Conservation (phyloP, 2,797 vertebrate species). For the Botia almorhae region DNA sequence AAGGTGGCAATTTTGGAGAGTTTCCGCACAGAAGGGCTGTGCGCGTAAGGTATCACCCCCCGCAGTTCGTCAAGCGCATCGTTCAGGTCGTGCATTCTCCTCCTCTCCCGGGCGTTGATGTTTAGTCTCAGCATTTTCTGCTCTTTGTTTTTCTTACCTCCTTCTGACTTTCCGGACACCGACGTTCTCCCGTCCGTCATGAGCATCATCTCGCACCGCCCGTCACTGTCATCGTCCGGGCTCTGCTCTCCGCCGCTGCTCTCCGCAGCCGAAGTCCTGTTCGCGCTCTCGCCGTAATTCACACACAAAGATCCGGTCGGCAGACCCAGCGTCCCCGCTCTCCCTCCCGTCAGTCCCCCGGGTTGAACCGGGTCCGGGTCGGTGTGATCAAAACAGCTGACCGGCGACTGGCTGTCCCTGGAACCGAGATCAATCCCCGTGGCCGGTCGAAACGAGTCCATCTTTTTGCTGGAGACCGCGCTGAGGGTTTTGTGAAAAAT, state of each 20-base stretch:
- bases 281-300: constrained; percentile 86
- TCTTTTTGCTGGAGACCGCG: constrained; percentile 88
- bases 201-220: constrained; percentile 89
- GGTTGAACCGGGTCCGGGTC: constrained; percentile 86
- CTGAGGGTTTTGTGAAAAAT: constrained; percentile 94
- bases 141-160: constrained; percentile 91
- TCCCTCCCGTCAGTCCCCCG: constrained; percentile 81
- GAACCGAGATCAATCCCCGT: constrained; percentile 83
- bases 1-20: constrained; percentile 91
- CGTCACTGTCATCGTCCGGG: constrained; percentile 96
- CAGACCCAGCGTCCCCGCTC: constrained; percentile 78
- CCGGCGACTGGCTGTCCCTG: constrained; percentile 86
- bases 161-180: constrained; percentile 75
- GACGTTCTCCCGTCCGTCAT: constrained; percentile 73
- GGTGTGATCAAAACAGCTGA: constrained; percentile 88
- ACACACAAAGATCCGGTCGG: constrained; percentile 91
- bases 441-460: constrained; percentile 90
- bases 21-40: constrained; percentile 88
- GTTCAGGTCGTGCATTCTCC: constrained; percentile 93
- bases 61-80: constrained; percentile 91
- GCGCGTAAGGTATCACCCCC: constrained; percentile 88
- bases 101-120: constrained; percentile 90
- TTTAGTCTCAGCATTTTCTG: constrained; percentile 87
- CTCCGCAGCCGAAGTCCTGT: constrained; percentile 87
- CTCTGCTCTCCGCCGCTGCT: constrained; percentile 97